Percentiles rank a stretch among this genome's conserved stretches.
Evolutionary conservation across 2,113 vertebrate species (phyloP).

Genomic region (Polypterus senegalus): DNA sequence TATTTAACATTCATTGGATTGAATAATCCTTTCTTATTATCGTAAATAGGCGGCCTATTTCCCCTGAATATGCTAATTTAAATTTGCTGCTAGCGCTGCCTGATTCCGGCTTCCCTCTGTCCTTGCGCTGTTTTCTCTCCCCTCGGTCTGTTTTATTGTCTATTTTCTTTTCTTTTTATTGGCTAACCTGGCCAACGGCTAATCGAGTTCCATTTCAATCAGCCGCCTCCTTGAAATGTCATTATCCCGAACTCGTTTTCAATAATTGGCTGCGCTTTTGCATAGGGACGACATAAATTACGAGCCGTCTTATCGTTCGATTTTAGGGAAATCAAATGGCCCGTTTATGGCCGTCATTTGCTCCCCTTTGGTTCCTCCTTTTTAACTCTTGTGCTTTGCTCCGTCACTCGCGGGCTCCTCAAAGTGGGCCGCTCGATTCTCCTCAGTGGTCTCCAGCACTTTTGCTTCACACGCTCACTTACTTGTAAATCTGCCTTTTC

Average conservation of each 20-base stretch:
- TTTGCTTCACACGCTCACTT: too few relatives aligned
- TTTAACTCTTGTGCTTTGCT: too few relatives aligned
- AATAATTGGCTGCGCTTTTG: constrained; percentile 74
- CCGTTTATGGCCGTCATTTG: constrained; percentile 55
- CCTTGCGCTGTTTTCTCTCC: too few relatives aligned
- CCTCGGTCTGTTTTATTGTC: constrained; percentile 49
- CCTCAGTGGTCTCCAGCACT: too few relatives aligned
- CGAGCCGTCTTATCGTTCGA: constrained; percentile 68
- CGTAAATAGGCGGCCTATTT: constrained; percentile 98
- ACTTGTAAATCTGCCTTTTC: too few relatives aligned
- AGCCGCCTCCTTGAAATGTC: constrained; percentile 52
- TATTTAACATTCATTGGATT: constrained; percentile 99
- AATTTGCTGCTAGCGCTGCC: constrained; percentile 87
- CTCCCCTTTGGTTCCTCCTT: too few relatives aligned
- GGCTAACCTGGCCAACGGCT: constrained; percentile 58
- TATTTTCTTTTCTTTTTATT: constrained; percentile 37
- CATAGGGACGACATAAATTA: constrained; percentile 74
- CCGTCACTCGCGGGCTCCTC: too few relatives aligned
- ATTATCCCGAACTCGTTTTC: constrained; percentile 57
- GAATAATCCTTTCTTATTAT: constrained; percentile 99
- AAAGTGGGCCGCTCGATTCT: too few relatives aligned
- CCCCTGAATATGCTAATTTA: constrained; percentile 99
- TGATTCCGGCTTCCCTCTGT: constrained; percentile 30
- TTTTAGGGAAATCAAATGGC: constrained; percentile 69
- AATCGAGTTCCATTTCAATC: constrained; percentile 71